These are phyloP conservation scores for Acanthochromis polyacanthus DNA, from an alignment of 2,113 vertebrate species.

Conservation along the genomic window DNA sequence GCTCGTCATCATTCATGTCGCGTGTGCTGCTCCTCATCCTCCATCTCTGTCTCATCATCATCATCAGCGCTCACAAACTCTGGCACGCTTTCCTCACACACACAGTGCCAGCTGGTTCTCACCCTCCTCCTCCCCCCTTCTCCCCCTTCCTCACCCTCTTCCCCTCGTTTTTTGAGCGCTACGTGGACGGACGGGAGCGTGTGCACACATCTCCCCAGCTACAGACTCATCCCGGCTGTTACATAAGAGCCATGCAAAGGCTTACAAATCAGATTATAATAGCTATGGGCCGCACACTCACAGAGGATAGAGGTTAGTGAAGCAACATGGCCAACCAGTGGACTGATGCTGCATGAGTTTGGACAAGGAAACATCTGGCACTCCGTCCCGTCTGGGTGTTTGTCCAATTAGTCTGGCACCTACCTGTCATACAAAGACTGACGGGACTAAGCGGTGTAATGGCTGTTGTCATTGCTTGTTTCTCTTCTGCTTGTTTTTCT, in stretches of 20 bases:
- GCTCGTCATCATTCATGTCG: constrained; percentile 10
- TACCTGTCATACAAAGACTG: constrained; percentile 2
- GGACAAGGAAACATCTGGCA: constrained; percentile 2
- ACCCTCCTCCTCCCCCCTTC: constrained; percentile 12
- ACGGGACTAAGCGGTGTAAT: background rate
- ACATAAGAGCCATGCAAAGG: constrained; percentile 75
- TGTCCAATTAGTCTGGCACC: background rate
- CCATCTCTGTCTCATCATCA: constrained; percentile 52
- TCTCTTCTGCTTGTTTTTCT: background rate
- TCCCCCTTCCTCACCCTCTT: constrained; percentile 1
- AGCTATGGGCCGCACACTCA: constrained; percentile 47
- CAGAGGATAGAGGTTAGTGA: constrained; percentile 69
- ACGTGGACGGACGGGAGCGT: constrained; percentile 42
- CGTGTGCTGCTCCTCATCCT: constrained; percentile 43
- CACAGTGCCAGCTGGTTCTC: constrained; percentile 65
- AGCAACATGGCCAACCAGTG: constrained; percentile 46
- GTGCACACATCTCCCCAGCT: constrained; percentile 48
- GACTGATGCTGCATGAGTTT: constrained; percentile 26
- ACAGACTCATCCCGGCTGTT: constrained; percentile 69
- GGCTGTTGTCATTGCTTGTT: background rate
- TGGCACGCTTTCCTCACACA: constrained; percentile 52
- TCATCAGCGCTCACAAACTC: constrained; percentile 26
- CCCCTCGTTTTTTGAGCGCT: constrained; percentile 15
- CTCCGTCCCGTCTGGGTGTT: constrained; percentile 13
- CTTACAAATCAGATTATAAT: constrained; percentile 78